Conservation (phyloP, 2,797 vertebrate species). For the Cyprinodon diabolis region DNA sequence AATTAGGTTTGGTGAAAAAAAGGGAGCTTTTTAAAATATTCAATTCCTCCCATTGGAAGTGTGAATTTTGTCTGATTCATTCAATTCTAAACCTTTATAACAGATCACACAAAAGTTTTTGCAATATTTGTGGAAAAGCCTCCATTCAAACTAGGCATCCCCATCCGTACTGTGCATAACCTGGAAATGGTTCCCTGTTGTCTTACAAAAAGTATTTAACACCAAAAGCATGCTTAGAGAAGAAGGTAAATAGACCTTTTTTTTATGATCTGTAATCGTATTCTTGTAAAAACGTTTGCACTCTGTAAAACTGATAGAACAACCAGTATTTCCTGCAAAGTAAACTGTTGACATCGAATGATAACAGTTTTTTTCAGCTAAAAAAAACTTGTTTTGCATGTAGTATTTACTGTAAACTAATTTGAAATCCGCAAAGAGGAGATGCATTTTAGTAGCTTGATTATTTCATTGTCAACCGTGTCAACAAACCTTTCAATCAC, state of each 20-base stretch:
- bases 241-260: background rate
- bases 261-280: too few species aligned
- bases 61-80: background rate
- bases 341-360: background rate
- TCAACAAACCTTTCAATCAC: slow-evolving; percentile 11
- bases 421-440: background rate
- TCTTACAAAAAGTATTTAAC: background rate
- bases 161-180: too few species aligned
- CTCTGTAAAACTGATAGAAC: background rate
- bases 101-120: too few species aligned
- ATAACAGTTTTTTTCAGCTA: background rate
- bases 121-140: too few species aligned
- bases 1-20: background rate
- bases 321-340: background rate
- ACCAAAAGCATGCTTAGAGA: background rate
- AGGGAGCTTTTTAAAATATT: background rate
- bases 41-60: background rate
- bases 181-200: background rate
- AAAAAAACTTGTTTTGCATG: background rate
- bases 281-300: background rate
- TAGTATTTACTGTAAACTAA: background rate
- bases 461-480: slow-evolving; percentile 13
- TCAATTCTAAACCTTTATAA: background rate
- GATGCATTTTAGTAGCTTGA: slow-evolving; percentile 6
- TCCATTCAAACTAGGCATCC: too few species aligned